A percentile compares a stretch with the other conserved stretches of the same genome.
phyloP scores from a whole-genome alignment of 2,113 vertebrate genomes.

The Crotalus horridus region DNA sequence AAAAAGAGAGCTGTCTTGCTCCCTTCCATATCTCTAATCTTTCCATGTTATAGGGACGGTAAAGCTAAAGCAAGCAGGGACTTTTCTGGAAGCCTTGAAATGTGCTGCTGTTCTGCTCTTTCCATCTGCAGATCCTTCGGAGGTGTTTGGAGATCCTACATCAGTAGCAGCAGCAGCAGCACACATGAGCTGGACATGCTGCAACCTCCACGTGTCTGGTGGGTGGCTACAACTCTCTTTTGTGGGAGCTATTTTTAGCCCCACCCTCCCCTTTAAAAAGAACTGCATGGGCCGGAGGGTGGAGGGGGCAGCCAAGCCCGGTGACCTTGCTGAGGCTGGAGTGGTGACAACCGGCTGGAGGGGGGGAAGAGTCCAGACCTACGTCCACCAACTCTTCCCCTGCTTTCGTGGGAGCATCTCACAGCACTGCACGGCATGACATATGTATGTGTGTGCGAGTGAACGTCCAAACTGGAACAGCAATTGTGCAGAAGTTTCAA shows the following conservation, averaged over 20 bases:
- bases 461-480: not conserved
- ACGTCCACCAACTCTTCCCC: not conserved
- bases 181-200: not conserved
- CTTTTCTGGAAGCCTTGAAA: not conserved
- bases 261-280: too few species aligned
- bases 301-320: not conserved
- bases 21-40: not conserved
- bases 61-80: not conserved
- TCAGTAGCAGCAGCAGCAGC: not conserved
- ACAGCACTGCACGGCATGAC: not conserved
- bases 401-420: not conserved
- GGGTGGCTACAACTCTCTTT: rapidly evolving
- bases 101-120: not conserved
- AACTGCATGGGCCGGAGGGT: not conserved
- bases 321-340: not conserved
- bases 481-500: not conserved
- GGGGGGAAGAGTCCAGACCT: not conserved
- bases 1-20: not conserved
- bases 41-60: not conserved
- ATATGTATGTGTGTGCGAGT: too few species aligned
- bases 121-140: not conserved
- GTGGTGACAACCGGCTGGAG: not conserved
- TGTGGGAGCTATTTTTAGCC: not conserved
- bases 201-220: rapidly evolving
- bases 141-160: not conserved